phyloP scores from a whole-genome alignment of 37 sponge, comb jelly and placozoan genomes.

The Agelas oroides region DNA sequence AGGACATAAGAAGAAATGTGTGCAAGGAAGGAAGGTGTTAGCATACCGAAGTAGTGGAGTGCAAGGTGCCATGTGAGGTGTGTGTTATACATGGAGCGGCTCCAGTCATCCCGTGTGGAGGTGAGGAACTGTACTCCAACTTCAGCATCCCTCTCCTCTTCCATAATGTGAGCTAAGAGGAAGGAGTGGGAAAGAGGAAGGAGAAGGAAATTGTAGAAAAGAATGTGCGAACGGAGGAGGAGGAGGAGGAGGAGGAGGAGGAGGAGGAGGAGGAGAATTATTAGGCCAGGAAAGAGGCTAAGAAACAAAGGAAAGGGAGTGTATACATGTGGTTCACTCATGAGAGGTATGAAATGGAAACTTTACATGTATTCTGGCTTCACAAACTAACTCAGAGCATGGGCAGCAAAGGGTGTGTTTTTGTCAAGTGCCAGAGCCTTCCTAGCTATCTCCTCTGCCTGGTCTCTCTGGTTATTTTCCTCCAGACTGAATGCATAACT shows the following conservation, averaged over 20 bases:
- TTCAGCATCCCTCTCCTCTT: constrained; percentile 51
- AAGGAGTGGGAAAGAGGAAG: too few species aligned
- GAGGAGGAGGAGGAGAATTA: too few species aligned
- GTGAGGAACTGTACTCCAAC: constrained; percentile 74
- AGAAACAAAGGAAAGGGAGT: too few species aligned
- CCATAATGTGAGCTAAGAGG: constrained; percentile 71
- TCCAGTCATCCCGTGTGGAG: constrained; percentile 66
- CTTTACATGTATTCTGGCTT: too few species aligned
- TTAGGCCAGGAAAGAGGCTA: too few species aligned
- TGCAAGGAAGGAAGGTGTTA: too few species aligned
- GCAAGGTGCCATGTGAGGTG: constrained; percentile 87
- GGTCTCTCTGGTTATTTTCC: constrained; percentile 31
- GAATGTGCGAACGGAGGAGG: too few species aligned
- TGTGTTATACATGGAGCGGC: constrained; percentile 13
- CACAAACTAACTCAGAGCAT: constrained; percentile 46
- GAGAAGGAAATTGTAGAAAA: too few species aligned
- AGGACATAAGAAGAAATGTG: too few species aligned
- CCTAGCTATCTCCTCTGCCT: constrained; percentile 57
- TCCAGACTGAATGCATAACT: constrained; percentile 66
- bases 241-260: too few species aligned
- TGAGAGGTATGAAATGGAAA: too few species aligned
- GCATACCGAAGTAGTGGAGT: constrained; percentile 80
- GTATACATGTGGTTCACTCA: too few species aligned
- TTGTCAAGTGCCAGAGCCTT: constrained; percentile 33
- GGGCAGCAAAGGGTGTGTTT: constrained; percentile 55